Base-by-base conservation (phyloP, 2,888 invertebrate species). In the Cantharis flavilabris region DNA sequence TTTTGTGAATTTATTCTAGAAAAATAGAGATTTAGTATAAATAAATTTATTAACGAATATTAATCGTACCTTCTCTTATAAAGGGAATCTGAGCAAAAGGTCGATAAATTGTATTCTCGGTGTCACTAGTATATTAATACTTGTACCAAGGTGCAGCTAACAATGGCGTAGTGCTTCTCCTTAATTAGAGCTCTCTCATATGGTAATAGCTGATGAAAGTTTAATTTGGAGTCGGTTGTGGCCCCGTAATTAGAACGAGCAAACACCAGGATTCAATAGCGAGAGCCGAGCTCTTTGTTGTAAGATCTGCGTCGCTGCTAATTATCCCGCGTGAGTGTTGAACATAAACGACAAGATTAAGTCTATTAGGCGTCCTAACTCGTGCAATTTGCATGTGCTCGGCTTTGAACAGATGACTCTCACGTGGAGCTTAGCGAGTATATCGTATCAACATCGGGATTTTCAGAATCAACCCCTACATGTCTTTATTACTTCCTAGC, bases 291-390 rank as follows among this genome's bases (percentile, higher is more conserved):
- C 83, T 83, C 85, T 86, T 85, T 85, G 85, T 84, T 83, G 83
- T 83, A 78, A 84, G 85, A 87, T 87, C 85, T 86, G 85, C 86
- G 86, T 86, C 87, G 84, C 82, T 85, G 86, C 87, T 87, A 88
- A 87, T 88, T 88, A 87, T 87, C 86, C 88, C 87, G 86, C 87
- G 86, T 85, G 87, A 88, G 87, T 88, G 88, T 88, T 86, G 87
- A 88, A 88, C 88, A 87, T 88, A 87, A 88, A 87, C 88, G 88
- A 88, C 88, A 88, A 88, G 88, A 88, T 88, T 88, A 88, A 87
- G 85, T 86, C 88, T 88, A 88, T 88, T 88, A 88, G 88, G 88
- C 87, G 84, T 86, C 84, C 86, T 86, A 87, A 87, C 87, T 87
- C 86, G 85, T 84, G 86, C 87, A 88, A 88, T 88, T 88, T 88